Percentiles rank a stretch among this genome's conserved stretches.
Conservation (phyloP, 2,797 vertebrate species). For the Lacerta viridis region DNA sequence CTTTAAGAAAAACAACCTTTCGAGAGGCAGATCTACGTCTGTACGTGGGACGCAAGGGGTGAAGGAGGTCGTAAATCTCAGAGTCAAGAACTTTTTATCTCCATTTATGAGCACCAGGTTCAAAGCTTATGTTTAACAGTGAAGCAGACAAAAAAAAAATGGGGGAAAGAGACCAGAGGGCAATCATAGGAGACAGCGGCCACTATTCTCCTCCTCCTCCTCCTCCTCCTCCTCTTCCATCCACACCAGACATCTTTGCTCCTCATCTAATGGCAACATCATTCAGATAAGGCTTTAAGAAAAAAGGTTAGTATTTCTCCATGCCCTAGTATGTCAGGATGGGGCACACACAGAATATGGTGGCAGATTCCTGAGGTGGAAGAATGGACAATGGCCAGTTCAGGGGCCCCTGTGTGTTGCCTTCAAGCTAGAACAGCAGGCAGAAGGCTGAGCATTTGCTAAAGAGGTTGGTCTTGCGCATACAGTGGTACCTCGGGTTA, state of each 20-base stretch:
- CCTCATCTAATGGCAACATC: neutral
- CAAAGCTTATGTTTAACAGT: slow-evolving; percentile 17
- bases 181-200: neutral
- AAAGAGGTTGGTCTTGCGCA: neutral
- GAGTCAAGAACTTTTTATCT: slow-evolving; percentile 10
- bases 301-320: neutral
- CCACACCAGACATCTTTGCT: neutral
- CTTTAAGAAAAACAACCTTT: neutral
- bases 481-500: too few relatives aligned
- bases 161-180: neutral
- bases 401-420: neutral
- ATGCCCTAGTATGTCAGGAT: neutral
- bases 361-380: neutral
- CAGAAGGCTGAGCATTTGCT: neutral
- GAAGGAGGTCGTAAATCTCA: slow-evolving; percentile 16
- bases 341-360: neutral
- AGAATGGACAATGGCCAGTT: neutral
- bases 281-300: neutral
- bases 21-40: neutral
- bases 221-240: neutral
- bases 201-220: too few relatives aligned
- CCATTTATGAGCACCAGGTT: slow-evolving; percentile 25
- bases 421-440: neutral
- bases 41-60: neutral
- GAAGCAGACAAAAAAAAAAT: neutral